Base-by-base conservation (phyloP, 2,797 vertebrate genomes). In the Coregonus sp. region DNA sequence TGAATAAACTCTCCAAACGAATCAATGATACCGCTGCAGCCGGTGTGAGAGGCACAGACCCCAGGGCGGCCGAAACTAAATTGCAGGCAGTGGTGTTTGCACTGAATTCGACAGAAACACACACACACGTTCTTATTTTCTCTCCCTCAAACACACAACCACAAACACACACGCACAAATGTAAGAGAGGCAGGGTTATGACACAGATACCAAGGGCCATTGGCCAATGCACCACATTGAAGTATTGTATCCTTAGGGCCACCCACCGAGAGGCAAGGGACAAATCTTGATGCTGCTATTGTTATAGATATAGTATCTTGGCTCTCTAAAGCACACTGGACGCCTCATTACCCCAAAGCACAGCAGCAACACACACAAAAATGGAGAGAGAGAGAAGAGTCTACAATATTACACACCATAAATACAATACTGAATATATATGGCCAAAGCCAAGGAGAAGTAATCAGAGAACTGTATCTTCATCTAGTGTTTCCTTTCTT, bases 1-100 rank as follows among this genome's bases (percentile, higher is more conserved):
- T 91, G 79, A 91, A 91, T 88, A 85, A 86, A 91, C 86, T 86
- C 81, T 80, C 80, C 66, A 67, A 72, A 77, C 9, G 72, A 86
- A 90, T 88, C 87, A 52, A 91, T 89, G 87, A 79, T 77, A 79
- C 77, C 4, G 81, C 77, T 7, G 81, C 77, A 70, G 52, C 74
- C 65, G 78, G 40, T 75, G 78, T 82, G 78, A 76, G 15, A 80
- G 20, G 51, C 35, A 76, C 77, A 67, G 47, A 37, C 77, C 70
- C 76, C 37, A 16, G 76, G 84, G 35, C 51, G 65, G 81, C 68
- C 56, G 67, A 74, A 25, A 70, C 66, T 76, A 77, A 78, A 84
- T 59, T 77, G 61, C 56, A 77, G 75, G 68, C 50, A 25, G 20
- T 63, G 15, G 31, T 70, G 76, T 76, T 75, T 80, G 29, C 66